phyloP scores from a whole-genome alignment of 2,113 vertebrate species.

The Hirundichthys speculiger region DNA sequence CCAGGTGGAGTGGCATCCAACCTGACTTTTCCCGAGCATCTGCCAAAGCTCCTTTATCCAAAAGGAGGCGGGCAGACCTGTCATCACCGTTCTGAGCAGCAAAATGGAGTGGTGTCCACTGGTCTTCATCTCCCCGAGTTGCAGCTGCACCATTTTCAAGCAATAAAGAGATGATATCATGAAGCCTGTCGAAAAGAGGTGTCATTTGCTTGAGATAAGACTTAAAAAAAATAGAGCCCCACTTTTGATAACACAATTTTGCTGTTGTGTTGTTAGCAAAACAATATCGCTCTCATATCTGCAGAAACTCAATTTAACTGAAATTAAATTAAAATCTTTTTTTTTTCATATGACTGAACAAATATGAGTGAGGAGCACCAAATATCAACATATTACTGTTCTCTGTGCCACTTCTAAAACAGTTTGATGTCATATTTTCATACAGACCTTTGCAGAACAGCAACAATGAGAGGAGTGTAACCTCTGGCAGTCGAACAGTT shows the following conservation, averaged over 20 bases:
- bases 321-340: no score
- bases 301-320: no score
- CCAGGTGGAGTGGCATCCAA: constrained; percentile 87
- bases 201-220: not conserved
- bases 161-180: constrained; percentile 78
- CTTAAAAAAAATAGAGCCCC: no score
- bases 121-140: constrained; percentile 78
- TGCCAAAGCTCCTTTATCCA: constrained; percentile 78
- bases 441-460: constrained; percentile 76
- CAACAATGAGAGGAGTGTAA: constrained; percentile 83
- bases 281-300: no score
- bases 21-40: constrained; percentile 77
- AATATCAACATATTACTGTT: not conserved
- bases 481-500: constrained; percentile 77
- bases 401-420: not conserved
- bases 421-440: not conserved
- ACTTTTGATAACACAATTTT: no score
- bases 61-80: constrained; percentile 71
- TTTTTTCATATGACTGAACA: no score
- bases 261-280: no score
- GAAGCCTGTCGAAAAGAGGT: constrained; percentile 52
- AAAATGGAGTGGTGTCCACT: constrained; percentile 86
- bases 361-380: not conserved
- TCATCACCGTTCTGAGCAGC: constrained; percentile 87
- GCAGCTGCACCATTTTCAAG: constrained; percentile 69